phyloP scores from a whole-genome alignment of 2,113 vertebrate species.

The Dissostichus mawsoni region DNA sequence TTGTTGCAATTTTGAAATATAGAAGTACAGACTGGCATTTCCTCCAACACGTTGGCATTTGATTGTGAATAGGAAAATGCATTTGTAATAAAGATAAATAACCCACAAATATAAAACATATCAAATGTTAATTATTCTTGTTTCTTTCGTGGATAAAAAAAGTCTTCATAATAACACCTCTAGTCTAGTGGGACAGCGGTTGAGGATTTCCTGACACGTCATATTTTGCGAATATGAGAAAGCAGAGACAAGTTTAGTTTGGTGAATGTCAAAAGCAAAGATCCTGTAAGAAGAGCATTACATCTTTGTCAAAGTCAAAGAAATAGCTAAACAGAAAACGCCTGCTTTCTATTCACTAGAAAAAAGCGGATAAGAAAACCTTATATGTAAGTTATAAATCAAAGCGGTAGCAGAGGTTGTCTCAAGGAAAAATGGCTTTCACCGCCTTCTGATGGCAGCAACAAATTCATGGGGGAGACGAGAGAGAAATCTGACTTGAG shows the following conservation, averaged over 20 bases:
- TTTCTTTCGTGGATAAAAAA: neutral
- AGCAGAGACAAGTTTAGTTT: neutral
- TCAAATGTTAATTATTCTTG: neutral
- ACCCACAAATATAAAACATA: neutral
- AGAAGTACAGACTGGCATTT: neutral
- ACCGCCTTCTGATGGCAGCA: constrained; percentile 6
- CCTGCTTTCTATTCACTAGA: neutral
- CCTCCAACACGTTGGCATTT: neutral
- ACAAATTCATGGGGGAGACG: constrained; percentile 13
- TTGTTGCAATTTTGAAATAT: neutral
- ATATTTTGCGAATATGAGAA: neutral
- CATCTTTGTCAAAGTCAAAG: neutral
- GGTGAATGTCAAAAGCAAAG: neutral
- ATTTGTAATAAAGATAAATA: neutral
- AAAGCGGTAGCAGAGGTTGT: constrained; percentile 22
- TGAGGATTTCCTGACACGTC: neutral
- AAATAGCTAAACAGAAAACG: neutral
- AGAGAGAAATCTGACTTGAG: constrained; percentile 16
- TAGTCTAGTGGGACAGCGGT: neutral
- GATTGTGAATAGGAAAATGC: neutral
- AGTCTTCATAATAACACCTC: no score
- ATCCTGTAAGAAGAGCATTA: neutral
- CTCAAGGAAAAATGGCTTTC: constrained; percentile 13
- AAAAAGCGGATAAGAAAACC: neutral
- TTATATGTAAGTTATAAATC: neutral